phyloP scores from a whole-genome alignment of 2,888 invertebrate species.

The Eristalinus sepulchralis region DNA sequence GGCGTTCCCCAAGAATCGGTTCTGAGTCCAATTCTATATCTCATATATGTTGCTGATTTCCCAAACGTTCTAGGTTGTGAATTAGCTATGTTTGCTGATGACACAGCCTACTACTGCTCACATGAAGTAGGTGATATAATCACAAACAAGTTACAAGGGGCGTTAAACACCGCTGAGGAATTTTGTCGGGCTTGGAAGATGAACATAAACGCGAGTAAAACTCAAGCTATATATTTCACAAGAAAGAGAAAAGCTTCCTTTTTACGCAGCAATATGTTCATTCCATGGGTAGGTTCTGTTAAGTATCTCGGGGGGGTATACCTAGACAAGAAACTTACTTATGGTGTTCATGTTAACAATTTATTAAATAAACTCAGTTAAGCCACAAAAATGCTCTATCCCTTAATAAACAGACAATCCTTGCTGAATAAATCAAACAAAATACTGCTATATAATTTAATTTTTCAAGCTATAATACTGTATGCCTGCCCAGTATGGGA shows the following conservation, averaged over 20 bases:
- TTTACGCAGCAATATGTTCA: neutral
- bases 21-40: too few relatives aligned
- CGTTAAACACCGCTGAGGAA: too few relatives aligned
- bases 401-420: neutral
- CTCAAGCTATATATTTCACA: constrained; percentile 3
- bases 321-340: constrained; percentile 4
- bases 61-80: too few relatives aligned
- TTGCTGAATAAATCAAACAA: neutral
- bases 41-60: too few relatives aligned
- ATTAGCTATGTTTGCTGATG: too few relatives aligned
- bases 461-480: neutral
- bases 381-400: neutral
- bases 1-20: too few relatives aligned
- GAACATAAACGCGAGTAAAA: neutral
- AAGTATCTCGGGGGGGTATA: constrained; percentile 2
- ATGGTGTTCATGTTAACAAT: neutral
- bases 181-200: neutral
- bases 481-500: neutral
- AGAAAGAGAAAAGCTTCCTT: constrained; percentile 2
- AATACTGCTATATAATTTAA: neutral
- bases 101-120: too few relatives aligned
- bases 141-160: too few relatives aligned
- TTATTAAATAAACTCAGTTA: neutral
- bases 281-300: neutral
- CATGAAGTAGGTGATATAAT: too few relatives aligned